phyloP scores from a whole-genome alignment of 2,888 invertebrate species.

The Erebia ligea region DNA sequence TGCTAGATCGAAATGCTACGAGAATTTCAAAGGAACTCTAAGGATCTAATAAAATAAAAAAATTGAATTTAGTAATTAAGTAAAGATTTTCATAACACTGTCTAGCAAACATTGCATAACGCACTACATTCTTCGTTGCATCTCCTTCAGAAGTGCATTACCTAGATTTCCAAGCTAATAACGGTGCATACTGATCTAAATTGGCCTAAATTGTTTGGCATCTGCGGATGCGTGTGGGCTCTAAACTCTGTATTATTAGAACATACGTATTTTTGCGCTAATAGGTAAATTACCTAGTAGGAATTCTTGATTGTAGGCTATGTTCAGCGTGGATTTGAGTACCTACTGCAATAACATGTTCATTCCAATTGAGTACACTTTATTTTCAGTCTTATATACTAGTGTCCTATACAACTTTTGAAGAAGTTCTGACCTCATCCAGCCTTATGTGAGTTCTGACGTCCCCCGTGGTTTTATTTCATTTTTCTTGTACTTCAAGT shows the following conservation, averaged over 20 bases:
- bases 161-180: conserved; percentile 30
- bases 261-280: conserved; percentile 13
- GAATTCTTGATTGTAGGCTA: not conserved
- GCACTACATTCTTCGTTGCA: not conserved
- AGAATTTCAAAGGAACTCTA: no score
- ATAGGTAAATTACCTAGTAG: conserved; percentile 15
- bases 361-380: not conserved
- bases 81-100: no score
- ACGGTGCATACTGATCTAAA: conserved; percentile 46
- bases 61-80: no score
- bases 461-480: no score
- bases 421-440: not conserved
- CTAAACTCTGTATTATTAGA: conserved; percentile 23
- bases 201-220: conserved; percentile 63
- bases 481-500: no score
- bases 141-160: not conserved
- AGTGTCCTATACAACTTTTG: not conserved
- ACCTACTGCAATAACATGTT: not conserved
- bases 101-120: no score
- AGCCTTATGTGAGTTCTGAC: not conserved
- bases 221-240: conserved; percentile 42
- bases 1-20: no score
- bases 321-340: not conserved
- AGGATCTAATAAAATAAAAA: no score
- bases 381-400: no score